phyloP scores from a whole-genome alignment of 2,888 invertebrate genomes.

The Polydrusus tereticollis region DNA sequence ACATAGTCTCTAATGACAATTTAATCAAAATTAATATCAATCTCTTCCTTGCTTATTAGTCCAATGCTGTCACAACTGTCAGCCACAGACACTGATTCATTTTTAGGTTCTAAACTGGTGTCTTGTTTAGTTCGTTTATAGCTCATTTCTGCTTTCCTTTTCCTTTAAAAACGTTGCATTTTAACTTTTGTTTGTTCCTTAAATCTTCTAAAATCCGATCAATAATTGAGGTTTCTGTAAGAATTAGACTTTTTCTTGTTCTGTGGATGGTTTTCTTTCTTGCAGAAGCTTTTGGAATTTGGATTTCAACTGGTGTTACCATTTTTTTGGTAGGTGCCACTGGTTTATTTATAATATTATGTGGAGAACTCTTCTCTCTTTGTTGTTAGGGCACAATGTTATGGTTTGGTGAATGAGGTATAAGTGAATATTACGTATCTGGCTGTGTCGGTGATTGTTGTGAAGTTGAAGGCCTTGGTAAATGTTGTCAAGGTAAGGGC shows the following conservation, averaged over 20 bases:
- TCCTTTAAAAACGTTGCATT: conserved; percentile 19
- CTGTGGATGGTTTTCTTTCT: conserved; percentile 12
- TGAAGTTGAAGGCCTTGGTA: conserved; percentile 5
- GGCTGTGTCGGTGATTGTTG: not conserved
- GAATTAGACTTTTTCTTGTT: conserved; percentile 23
- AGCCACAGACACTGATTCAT: not conserved
- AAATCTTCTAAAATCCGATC: conserved; percentile 9
- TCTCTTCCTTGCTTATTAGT: conserved; percentile 15
- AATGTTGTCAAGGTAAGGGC: too few relatives aligned
- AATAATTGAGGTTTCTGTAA: conserved; percentile 26
- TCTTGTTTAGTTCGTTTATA: conserved; percentile 8
- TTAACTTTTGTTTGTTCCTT: not conserved
- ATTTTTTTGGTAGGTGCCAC: not conserved
- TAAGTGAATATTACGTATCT: too few relatives aligned
- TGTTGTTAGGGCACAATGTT: not conserved
- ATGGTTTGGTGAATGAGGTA: not conserved
- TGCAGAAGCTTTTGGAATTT: conserved; percentile 14
- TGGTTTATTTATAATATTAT: not conserved
- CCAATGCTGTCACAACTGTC: conserved; percentile 12
- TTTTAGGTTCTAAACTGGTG: conserved; percentile 18
- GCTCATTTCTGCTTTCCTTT: conserved; percentile 20
- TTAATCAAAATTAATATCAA: conserved; percentile 18
- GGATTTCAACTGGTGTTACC: conserved; percentile 10
- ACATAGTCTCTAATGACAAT: conserved; percentile 25
- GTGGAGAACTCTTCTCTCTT: not conserved